Evolutionary conservation across 2,888 invertebrate species (phyloP).

Genomic region (Ochlodes sylvanus): DNA sequence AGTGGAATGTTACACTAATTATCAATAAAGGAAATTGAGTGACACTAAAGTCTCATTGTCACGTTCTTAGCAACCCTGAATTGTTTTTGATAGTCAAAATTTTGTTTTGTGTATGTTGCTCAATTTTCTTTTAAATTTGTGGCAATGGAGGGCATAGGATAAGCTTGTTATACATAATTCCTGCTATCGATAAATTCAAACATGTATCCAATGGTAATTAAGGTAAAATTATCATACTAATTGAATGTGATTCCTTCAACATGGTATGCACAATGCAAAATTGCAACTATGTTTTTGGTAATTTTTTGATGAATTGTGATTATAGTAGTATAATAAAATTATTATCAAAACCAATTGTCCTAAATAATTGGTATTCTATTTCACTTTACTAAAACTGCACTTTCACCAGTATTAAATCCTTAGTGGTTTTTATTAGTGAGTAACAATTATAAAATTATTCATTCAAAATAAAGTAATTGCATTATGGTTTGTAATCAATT

Average conservation of each 20-base stretch:
- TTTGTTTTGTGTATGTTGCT: conserved; percentile 1
- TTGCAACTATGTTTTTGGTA: not conserved
- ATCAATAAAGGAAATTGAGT: conserved; percentile 10
- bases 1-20: conserved; percentile 34
- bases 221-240: not conserved
- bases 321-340: too few species aligned
- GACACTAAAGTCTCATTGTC: not conserved
- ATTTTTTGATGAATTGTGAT: too few species aligned
- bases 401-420: too few species aligned
- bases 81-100: not conserved
- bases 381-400: too few species aligned
- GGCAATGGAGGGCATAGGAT: conserved; percentile 3
- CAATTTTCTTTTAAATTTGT: not conserved
- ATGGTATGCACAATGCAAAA: not conserved
- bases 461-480: too few species aligned
- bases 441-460: too few species aligned
- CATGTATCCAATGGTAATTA: not conserved
- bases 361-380: too few species aligned
- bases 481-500: too few species aligned
- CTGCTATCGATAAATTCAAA: not conserved
- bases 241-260: not conserved
- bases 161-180: not conserved
- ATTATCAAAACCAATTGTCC: too few species aligned
- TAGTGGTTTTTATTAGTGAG: too few species aligned
- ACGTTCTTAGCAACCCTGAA: not conserved